Evolutionary conservation across 2,113 vertebrate species (phyloP).

Genomic region (Menura novaehollandiae): DNA sequence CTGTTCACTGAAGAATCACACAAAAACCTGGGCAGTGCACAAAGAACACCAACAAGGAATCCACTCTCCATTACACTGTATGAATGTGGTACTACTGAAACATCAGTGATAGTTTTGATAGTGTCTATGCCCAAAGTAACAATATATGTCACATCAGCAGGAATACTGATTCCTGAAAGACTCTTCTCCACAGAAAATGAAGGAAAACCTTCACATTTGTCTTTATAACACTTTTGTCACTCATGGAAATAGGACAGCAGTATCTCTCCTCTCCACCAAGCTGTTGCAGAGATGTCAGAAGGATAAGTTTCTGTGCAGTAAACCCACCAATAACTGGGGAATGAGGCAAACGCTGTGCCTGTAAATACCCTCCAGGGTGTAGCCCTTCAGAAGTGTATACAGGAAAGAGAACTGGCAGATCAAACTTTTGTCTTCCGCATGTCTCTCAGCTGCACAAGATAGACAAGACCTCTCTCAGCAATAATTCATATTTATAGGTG

Average conservation of each 20-base stretch:
- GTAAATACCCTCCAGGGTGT: not conserved
- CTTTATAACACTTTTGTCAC: not conserved
- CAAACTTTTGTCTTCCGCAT: not conserved
- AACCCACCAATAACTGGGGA: not conserved
- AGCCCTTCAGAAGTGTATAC: not conserved
- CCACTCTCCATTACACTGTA: not conserved
- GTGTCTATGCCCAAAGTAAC: not conserved
- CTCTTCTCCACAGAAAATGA: not conserved
- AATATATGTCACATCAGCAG: not conserved
- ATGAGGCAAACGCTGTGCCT: not conserved
- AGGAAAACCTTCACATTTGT: not conserved
- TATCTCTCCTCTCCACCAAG: not conserved
- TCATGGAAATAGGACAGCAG: not conserved
- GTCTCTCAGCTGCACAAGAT: not conserved
- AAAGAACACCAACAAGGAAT: not conserved
- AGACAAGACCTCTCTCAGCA: not conserved
- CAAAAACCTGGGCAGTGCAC: not conserved
- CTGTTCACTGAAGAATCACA: not conserved
- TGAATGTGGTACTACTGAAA: not conserved
- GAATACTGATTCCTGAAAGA: not conserved
- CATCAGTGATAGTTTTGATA: not conserved
- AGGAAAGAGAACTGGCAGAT: not conserved
- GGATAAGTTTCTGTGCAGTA: not conserved
- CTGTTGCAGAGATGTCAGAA: not conserved
- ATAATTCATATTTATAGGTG: not conserved